Evolutionary conservation across 2,888 invertebrate species (phyloP), one percentile per base, ranked within the genome.

Genomic region (Conus canariensis): DNA sequence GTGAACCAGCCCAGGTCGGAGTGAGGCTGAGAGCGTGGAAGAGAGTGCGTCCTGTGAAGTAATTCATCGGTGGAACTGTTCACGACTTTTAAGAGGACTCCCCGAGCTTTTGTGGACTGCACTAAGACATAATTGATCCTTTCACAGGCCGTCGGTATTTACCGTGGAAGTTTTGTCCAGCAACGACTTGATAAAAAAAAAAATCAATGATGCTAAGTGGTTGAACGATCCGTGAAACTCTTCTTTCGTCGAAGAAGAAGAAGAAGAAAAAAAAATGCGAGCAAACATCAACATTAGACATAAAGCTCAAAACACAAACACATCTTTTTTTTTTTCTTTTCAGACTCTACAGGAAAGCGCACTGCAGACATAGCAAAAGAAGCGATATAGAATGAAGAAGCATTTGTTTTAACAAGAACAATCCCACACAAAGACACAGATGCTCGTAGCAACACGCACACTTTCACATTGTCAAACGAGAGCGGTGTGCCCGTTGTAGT

Each of bases 131-230:
- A 30, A 45, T 9, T 9, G 22, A 22, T 45, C 8, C 22, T 58
- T 59, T 58, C 19, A 30, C 80, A 80, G 45, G 80, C 19, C 12
- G 16, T 30, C 30, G 45, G 45, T 22, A 64, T 22, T 74, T n/a
- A 74, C 14, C 19, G 45, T 83, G 89, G 89, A 89, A 89, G 89
- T 89, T 89, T 89, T 89, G 89, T 59, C 89, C 89, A 89, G 85
- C 85, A 89, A 89, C 89, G 89, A 89, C 89, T 83, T 83, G 19
- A 45, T 74, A 45, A 83, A 64, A 64, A 64, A 16, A 64, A 30
- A 56, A n/a, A 8, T 56, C 14, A 45, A 45, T 45, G 45, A 45
- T 45, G 45, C 45, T 45, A 64, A 64, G 16, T 64, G 12, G 12
- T 10, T 10, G 12, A 30, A 58, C 30, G n/a, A 70, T 87, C 87